Conservation (phyloP, 2,888 invertebrate genomes). For the Epirrita christyi region DNA sequence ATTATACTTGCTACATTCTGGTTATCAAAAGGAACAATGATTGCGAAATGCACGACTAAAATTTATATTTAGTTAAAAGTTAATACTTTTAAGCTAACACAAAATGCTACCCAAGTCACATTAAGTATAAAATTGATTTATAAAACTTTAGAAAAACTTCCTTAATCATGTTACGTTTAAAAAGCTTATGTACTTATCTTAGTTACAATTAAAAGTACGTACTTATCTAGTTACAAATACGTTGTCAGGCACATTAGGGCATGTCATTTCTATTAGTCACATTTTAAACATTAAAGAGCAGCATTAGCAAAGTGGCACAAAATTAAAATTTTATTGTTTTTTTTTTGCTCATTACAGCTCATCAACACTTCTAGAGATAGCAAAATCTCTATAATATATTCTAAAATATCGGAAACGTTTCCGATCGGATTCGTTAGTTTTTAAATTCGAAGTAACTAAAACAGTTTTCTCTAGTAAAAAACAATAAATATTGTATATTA, state of each 20-base stretch:
- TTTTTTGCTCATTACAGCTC: no score
- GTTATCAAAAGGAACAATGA: slow-evolving; percentile 56
- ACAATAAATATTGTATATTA: no score
- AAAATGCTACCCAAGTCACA: slow-evolving; percentile 40
- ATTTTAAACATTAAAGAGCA: no score
- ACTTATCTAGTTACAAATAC: slow-evolving; percentile 34
- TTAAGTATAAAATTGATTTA: slow-evolving; percentile 21
- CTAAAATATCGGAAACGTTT: no score
- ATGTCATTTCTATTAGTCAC: slow-evolving; percentile 48
- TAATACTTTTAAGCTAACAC: slow-evolving; percentile 28
- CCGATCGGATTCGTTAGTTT: no score
- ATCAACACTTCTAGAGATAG: no score
- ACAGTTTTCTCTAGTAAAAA: no score
- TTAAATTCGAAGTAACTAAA: no score
- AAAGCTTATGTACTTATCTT: slow-evolving; percentile 5
- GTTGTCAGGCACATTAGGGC: slow-evolving; percentile 69
- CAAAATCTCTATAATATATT: no score
- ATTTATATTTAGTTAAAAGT: slow-evolving; percentile 11
- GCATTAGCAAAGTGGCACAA: no score
- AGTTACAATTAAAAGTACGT: not conserved
- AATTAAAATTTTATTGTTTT: no score
- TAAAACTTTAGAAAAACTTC: slow-evolving; percentile 10
- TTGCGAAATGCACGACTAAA: slow-evolving; percentile 48
- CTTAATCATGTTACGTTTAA: slow-evolving; percentile 4
- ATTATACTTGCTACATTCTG: slow-evolving; percentile 42